These are phyloP conservation scores for Aphodius sticticus DNA, from an alignment of 2,888 invertebrate species.

Conservation along the genomic window DNA sequence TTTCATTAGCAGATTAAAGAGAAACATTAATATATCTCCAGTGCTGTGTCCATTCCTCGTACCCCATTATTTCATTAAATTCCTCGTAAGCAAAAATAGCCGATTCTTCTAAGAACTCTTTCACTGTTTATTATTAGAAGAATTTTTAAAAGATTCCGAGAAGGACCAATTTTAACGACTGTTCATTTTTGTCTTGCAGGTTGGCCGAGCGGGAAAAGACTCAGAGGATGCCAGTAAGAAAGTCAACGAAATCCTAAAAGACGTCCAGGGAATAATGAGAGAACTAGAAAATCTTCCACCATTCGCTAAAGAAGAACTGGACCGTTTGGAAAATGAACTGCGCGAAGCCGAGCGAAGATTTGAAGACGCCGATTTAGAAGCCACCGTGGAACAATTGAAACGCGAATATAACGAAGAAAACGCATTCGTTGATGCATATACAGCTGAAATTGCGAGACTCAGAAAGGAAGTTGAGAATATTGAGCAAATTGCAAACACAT, in stretches of 20 bases:
- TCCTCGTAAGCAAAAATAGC: not conserved
- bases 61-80: not conserved
- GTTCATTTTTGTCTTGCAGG: slow-evolving; percentile 61
- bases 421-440: slow-evolving; percentile 81
- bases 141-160: not conserved
- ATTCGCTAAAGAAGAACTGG: slow-evolving; percentile 73
- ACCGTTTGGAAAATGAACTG: slow-evolving; percentile 69
- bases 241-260: slow-evolving; percentile 80
- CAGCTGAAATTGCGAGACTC: slow-evolving; percentile 76
- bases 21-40: not conserved
- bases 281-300: slow-evolving; percentile 79
- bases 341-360: slow-evolving; percentile 76
- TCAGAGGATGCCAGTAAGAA: slow-evolving; percentile 82
- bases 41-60: not conserved
- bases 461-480: slow-evolving; percentile 83
- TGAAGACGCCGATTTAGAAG: slow-evolving; percentile 75
- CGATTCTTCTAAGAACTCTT: not conserved
- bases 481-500: slow-evolving; percentile 77
- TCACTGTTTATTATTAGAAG: not conserved
- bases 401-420: slow-evolving; percentile 65
- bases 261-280: slow-evolving; percentile 79
- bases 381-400: slow-evolving; percentile 76
- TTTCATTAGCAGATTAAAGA: slow-evolving; percentile 7
- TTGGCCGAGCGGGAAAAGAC: slow-evolving; percentile 87
- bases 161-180: slow-evolving; percentile 9